Evolutionary conservation across 2,797 vertebrate genomes (phyloP).

Genomic region (Odontamblyopus rebecca): DNA sequence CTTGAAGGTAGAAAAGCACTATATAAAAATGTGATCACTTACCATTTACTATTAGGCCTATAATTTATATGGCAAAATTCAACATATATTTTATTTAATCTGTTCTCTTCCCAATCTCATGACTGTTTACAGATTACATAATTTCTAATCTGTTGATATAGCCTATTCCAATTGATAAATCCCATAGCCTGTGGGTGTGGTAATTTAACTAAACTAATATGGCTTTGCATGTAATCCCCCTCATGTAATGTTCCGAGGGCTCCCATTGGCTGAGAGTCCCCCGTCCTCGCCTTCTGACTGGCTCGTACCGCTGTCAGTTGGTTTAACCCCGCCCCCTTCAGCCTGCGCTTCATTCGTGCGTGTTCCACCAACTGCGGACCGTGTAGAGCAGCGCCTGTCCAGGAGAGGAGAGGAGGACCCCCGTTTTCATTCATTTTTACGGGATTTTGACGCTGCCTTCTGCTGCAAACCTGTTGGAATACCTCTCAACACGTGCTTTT

Average conservation of each 20-base stretch:
- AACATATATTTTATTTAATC: background rate
- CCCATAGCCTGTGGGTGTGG: conserved; percentile 44
- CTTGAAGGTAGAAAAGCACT: no score
- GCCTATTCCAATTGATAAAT: conserved; percentile 5
- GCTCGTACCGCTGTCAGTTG: conserved; percentile 27
- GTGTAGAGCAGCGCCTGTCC: conserved; percentile 12
- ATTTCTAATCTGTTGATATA: conserved; percentile 2
- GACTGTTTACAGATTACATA: background rate
- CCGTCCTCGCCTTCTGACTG: conserved; percentile 14
- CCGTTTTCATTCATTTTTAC: conserved; percentile 15
- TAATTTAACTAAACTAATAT: conserved; percentile 15
- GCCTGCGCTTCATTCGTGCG: conserved; percentile 18
- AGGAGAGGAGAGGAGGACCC: conserved; percentile 17
- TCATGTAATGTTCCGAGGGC: background rate
- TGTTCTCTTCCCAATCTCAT: no score
- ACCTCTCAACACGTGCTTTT: background rate
- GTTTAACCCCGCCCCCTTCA: conserved; percentile 62
- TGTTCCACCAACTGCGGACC: conserved; percentile 16
- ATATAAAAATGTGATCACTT: no score
- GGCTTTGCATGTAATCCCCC: conserved; percentile 20
- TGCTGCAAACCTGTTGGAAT: background rate
- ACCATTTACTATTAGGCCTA: no score
- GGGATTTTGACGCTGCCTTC: conserved; percentile 10
- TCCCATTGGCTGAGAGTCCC: conserved; percentile 33
- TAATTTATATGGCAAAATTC: background rate